phyloP scores from a whole-genome alignment of 1,140 invertebrate species.

The Saccostrea glomerata region DNA sequence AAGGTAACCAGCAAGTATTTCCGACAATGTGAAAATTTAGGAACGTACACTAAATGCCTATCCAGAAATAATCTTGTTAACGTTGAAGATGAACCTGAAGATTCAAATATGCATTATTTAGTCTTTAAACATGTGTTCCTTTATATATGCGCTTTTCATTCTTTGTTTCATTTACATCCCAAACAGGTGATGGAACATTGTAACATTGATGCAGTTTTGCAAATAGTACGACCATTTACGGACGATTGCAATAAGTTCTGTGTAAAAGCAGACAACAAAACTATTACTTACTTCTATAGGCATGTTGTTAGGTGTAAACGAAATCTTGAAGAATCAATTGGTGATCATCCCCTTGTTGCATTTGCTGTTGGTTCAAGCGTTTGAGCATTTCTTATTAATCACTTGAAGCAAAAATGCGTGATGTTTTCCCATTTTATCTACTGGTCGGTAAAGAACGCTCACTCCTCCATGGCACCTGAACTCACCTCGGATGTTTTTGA shows the following conservation, averaged over 20 bases:
- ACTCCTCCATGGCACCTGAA: no score
- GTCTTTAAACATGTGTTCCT: not conserved
- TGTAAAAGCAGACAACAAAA: not conserved
- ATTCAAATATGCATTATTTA: not conserved
- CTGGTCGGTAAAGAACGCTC: no score
- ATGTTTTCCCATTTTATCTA: no score
- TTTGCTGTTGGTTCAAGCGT: not conserved
- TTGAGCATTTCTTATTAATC: not conserved
- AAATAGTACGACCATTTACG: not conserved
- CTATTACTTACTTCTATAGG: not conserved
- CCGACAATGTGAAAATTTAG: not conserved
- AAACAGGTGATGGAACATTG: not conserved
- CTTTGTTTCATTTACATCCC: not conserved
- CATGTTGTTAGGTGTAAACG: not conserved
- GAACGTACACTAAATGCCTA: not conserved
- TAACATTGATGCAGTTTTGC: conserved; percentile 11
- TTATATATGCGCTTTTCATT: conserved; percentile 6
- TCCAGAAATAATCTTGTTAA: not conserved
- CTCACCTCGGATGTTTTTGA: no score
- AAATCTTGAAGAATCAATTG: not conserved
- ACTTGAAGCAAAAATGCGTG: no score
- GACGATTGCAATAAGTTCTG: not conserved
- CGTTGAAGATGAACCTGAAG: not conserved
- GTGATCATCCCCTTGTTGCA: not conserved
- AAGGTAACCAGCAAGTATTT: not conserved